Evolutionary conservation across 2,888 invertebrate species (phyloP), one percentile per base, ranked within the genome.

Genomic region (Clitarchus hookeri): DNA sequence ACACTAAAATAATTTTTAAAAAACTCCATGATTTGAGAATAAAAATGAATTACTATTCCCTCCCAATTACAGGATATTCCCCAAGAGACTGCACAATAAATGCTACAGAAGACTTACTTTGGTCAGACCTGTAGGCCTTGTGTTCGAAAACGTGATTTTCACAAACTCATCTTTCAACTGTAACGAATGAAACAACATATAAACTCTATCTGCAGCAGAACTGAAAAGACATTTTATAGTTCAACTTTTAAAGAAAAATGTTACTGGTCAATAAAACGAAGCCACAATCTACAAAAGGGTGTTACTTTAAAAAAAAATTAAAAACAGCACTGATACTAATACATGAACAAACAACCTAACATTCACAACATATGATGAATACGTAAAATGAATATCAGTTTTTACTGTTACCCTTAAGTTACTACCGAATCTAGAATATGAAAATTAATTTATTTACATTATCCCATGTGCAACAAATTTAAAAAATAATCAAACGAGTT

Each of bases 161-260:
- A n/a, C 65, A 65, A 65, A 65, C 65, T 23, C 65, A 65, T 65
- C 65, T 3, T 65, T 65, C 65, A 65, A 65, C 65, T 65, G 65
- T 19, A 65, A 65, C 65, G 65, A 65, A 65, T 65, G 65, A 65
- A 65, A 65, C 65, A 65, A 65, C 65, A 65, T 65, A 65, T 65
- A 65, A 65, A n/a, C 11, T 65, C 16, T 65, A 23, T 65, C 8
- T 65, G 65, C 65, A 65, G n/a, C 65, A 65, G 65, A 19, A 23
- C 23, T 65, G 65, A n/a, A 65, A 65, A 16, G 0, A 65, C 65
- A 65, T 6, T 65, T 65, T 65, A 65, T n/a, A 65, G 65, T 65
- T 65, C 65, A 65, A 65, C 36, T 36, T 36, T 4, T 36, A 36
- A 36, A 36, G 36, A 36, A 4, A 36, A 36, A 36, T 36, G 1